Evolutionary conservation across 2,797 vertebrate species (phyloP).

Genomic region (Morus bassanus): DNA sequence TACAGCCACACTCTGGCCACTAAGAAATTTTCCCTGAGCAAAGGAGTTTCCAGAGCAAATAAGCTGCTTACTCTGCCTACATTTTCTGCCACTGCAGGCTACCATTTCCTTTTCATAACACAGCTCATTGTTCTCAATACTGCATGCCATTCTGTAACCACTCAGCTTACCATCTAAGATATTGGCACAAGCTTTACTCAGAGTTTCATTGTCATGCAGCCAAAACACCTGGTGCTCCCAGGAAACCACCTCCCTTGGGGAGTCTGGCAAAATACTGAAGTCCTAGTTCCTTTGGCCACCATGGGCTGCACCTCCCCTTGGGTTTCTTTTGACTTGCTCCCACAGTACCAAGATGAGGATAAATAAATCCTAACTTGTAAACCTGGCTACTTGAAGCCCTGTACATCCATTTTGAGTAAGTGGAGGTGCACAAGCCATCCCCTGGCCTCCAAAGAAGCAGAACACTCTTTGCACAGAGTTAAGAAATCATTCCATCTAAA

Average conservation of each 20-base stretch:
- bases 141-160: background rate
- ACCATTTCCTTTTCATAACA: background rate
- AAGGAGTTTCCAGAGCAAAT: background rate
- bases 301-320: background rate
- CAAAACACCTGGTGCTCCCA: background rate
- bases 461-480: too few species aligned
- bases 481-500: background rate
- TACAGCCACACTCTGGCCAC: background rate
- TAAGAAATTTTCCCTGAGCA: background rate
- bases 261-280: background rate
- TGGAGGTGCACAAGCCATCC: background rate
- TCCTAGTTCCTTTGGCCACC: background rate
- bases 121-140: background rate
- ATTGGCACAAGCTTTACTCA: background rate
- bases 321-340: background rate
- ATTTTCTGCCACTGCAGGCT: background rate
- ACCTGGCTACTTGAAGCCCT: background rate
- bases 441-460: background rate
- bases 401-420: background rate
- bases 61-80: background rate
- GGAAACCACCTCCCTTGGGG: background rate
- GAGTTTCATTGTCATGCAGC: background rate
- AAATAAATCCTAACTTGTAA: background rate
- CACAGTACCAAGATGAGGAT: background rate
- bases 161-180: background rate